Base-by-base conservation (phyloP, 2,888 invertebrate species). In the Electrophaes corylata region DNA sequence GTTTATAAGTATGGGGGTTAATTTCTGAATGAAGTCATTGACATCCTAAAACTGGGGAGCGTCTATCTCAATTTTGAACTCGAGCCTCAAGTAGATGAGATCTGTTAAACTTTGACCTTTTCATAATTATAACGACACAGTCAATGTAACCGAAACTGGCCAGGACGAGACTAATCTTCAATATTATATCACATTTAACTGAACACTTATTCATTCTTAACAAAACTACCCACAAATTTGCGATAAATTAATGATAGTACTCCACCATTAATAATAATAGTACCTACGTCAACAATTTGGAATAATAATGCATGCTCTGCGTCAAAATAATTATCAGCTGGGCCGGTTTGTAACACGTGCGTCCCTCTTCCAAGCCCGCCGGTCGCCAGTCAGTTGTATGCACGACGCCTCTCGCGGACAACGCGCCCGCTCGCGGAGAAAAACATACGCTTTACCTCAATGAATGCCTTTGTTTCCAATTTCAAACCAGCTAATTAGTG, bases 341-440 rank as follows among this genome's bases (percentile, higher is more conserved):
- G 71, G 75, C 75, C 75, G 75, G 78, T 77, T 76, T 69, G 62
- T 63, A 72, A 81, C 83, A 85, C 83, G 84, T 86, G 84, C 80
- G 74, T 59, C 48, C 64, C 72, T 67, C 68, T 43, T 23, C 3
- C 23, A 12, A 66, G 65, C 55, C 35, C 52, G 58, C 60, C 64
- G 62, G 65, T 65, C 66, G 58, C 35, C n/a, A 4, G 35, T 53
- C 85, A 87, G 88, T 87, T 77, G 80, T 69, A 76, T 72, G 67
- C 57, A 63, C 73, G 81, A 69, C 84, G 83, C 70, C 83, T 67
- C 61, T 64, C 78, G 78, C 72, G 78, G 57, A 72, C 76, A 75
- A 82, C 84, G 84, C 79, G 76, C 57, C 60, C 65, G 70, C 68
- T 57, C 64, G 66, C 67, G 65, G 64, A 62, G 64, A 61, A 67